Evolutionary conservation across 64 coral and sea anemone species (phyloP), one percentile per base, ranked within the genome.

Genomic region (Montipora capricornis): DNA sequence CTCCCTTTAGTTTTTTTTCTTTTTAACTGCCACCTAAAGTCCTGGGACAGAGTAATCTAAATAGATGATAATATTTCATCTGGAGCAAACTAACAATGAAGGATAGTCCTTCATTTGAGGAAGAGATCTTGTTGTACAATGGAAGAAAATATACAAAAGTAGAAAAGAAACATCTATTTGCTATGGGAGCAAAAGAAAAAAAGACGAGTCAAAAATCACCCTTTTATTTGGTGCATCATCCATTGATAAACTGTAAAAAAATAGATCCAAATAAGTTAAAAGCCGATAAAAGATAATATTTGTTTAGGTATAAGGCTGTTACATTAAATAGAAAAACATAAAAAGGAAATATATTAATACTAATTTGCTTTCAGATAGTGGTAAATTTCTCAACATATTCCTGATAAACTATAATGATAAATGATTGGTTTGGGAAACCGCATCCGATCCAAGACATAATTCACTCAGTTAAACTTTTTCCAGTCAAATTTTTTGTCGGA

Each of bases 211-310:
- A 0, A 22, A 50, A 86, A 69, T 22, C n/a, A 22, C n/a, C 24
- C 61, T 86, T 86, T 86, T 86, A 86, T 71, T 86, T 73, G 82
- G 66, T 44, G 62, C 9, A 86, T 64, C 49, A 86, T 47, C 82
- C 10, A 76, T 44, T 13, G 5, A 47, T 24, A 44, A n/a, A 46
- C 3, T 13, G 29, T 19, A 16, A 78, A 78, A 48, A 78, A 48
- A 78, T 48, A 78, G 14, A 49, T 16, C 4, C 46, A 49, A 12
- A 78, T 13, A 6, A 37, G 29, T 76, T 44, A 15, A 45, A 14
- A 46, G 13, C 1, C 11, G 44, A 76, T 16, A 46, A 13, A 76
- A 13, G 46, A 45, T 45, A 76, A 47, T 47, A 74, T 26, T 10
- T 24, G n/a, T 74, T 74, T 3, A 55, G 5, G 52, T 55, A 55